Evolutionary conservation across 2,797 vertebrate species (phyloP).

Genomic region (Takifugu rubripes): DNA sequence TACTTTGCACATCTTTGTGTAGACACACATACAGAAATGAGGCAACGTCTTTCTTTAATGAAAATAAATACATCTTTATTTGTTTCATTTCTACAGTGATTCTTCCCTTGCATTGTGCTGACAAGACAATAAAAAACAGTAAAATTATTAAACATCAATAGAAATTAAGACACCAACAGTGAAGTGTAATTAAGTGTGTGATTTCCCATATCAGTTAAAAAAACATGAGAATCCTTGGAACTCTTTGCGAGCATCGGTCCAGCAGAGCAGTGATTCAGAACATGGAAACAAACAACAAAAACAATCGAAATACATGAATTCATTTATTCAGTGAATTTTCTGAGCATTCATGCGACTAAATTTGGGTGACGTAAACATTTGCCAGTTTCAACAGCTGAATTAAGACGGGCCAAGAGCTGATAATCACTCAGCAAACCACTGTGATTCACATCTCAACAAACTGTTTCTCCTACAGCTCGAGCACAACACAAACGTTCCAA

Average conservation of each 20-base stretch:
- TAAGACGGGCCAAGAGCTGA: conserved; percentile 8
- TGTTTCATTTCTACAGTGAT: conserved; percentile 81
- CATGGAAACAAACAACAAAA: conserved; percentile 13
- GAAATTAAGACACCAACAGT: conserved; percentile 36
- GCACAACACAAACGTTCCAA: conserved; percentile 1
- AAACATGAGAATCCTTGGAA: conserved; percentile 2
- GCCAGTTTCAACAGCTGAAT: neutral
- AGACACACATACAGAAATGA: neutral
- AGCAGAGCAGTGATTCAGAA: conserved; percentile 28
- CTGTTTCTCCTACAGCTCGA: conserved; percentile 19
- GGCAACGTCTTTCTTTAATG: conserved; percentile 63
- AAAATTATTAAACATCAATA: conserved; percentile 44
- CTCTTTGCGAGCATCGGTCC: conserved; percentile 37
- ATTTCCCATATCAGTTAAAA: conserved; percentile 20
- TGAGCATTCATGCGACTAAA: neutral
- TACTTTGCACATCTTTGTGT: neutral
- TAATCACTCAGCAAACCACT: conserved; percentile 8
- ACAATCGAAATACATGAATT: neutral
- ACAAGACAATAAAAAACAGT: conserved; percentile 47
- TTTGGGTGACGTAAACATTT: conserved; percentile 3
- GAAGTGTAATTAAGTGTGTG: conserved; percentile 39
- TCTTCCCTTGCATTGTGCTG: conserved; percentile 78
- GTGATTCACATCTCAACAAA: conserved; percentile 9
- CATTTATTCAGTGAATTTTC: neutral
- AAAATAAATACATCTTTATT: conserved; percentile 99